phyloP scores from a whole-genome alignment of 2,888 invertebrate species.

The Pachymerium ferrugineum region DNA sequence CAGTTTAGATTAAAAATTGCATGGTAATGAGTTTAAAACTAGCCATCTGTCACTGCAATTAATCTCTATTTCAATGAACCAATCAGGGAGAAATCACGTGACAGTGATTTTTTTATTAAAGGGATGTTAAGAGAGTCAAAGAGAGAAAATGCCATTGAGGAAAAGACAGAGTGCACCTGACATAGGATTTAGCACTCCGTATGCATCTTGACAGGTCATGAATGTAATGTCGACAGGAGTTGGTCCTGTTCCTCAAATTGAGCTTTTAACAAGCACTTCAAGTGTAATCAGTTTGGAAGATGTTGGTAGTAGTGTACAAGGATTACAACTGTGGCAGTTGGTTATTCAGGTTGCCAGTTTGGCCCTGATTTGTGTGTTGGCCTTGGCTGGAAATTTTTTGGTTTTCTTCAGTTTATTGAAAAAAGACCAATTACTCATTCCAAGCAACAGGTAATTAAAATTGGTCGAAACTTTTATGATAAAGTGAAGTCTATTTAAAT shows the following conservation, averaged over 20 bases:
- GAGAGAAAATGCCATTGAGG: background rate
- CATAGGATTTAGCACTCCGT: background rate
- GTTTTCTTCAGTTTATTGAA: slow-evolving; percentile 15
- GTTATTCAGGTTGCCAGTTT: background rate
- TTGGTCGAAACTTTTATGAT: background rate
- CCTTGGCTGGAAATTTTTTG: slow-evolving; percentile 25
- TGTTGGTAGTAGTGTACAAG: no score
- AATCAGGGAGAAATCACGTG: background rate
- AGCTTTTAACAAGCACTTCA: background rate
- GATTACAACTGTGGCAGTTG: background rate
- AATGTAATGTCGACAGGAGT: slow-evolving; percentile 19
- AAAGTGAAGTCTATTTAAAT: background rate
- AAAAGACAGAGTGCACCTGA: background rate
- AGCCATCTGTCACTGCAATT: background rate
- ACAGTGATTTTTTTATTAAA: background rate
- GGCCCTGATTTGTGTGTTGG: slow-evolving; percentile 2
- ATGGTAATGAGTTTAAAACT: no score
- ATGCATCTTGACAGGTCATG: slow-evolving; percentile 6
- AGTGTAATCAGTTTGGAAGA: no score
- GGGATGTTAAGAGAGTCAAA: background rate
- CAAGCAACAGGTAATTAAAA: slow-evolving; percentile 29
- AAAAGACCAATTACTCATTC: slow-evolving; percentile 25
- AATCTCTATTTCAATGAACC: background rate
- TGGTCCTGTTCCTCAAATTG: background rate
- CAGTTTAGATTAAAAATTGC: no score